Percentiles rank a stretch among this genome's conserved stretches.
These are phyloP conservation scores for Keiferia lycopersicella DNA, from an alignment of 2,888 invertebrate genomes.

Conservation along the genomic window DNA sequence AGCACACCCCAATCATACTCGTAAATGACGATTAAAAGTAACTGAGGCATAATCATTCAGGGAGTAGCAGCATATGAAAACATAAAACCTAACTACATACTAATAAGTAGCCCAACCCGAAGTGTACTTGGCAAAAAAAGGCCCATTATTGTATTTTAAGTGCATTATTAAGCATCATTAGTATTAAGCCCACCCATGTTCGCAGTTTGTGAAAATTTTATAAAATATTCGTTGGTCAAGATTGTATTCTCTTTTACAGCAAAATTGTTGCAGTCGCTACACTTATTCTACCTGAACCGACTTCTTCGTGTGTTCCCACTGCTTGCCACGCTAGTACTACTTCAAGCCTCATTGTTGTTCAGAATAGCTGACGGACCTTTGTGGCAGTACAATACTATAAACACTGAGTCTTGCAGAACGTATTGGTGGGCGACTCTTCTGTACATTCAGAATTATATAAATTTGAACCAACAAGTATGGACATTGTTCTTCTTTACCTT, in stretches of 20 bases:
- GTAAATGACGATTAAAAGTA: too few species aligned
- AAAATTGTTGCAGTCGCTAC: constrained; percentile 48
- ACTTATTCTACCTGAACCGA: constrained; percentile 56
- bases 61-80: too few species aligned
- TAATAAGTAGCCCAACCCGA: too few species aligned
- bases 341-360: constrained; percentile 51
- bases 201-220: too few species aligned
- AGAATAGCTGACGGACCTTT: constrained; percentile 50
- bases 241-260: constrained; percentile 34
- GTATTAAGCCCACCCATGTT: too few species aligned
- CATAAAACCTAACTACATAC: too few species aligned
- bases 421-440: constrained; percentile 60
- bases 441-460: constrained; percentile 57
- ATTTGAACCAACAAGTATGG: constrained; percentile 43
- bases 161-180: too few species aligned
- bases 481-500: neutral
- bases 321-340: constrained; percentile 45
- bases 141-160: too few species aligned
- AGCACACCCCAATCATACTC: too few species aligned
- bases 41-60: too few species aligned
- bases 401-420: constrained; percentile 45
- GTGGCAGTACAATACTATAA: constrained; percentile 39
- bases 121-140: too few species aligned
- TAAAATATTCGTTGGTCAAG: too few species aligned
- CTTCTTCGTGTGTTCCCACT: constrained; percentile 58